Base-by-base conservation (phyloP, 2,113 vertebrate genomes). In the Onychorhynchus coronatus region DNA sequence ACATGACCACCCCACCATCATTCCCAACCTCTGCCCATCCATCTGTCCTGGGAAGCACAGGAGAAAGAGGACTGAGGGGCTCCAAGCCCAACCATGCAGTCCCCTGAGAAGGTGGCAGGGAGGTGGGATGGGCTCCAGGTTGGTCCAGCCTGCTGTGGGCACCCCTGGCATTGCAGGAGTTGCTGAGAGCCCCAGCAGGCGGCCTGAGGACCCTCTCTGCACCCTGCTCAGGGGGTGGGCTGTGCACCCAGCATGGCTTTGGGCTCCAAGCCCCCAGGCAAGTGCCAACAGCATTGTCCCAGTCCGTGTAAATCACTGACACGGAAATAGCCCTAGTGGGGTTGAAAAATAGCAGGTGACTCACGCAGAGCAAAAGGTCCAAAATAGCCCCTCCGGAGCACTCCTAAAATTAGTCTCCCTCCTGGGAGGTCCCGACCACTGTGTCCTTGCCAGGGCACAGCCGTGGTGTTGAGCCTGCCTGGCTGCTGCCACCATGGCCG, bases 321-420 rank as follows among this genome's bases (percentile, higher is more conserved):
- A 88, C 41, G 21, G 95, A 97, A 97, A 95, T 62, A 91, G 67
- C 46, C 94, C 91, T 81, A 68, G 71, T 10, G 19, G 75, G 56
- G 80, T 74, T 21, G 44, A 96, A 93, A 95, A 97, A 96, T 97
- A 96, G 91, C 91, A 95, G 91, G 94, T 96, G 96, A 96, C 96
- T 97, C 95, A 96, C 62, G 0, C 72, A 88, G 83, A 96, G 88
- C 85, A 95, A 96, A 96, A 75, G 94, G 92, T 96, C 93, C 94
- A 89, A 97, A 97, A 97, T 96, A 97, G 87, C 88, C 93, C 92
- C 95, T 94, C 90, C 67, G 65, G 87, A 91, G 94, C 30, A 2
- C 87, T 94, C 95, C 90, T 97, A 97, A 96, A 97, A 97, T 95
- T 94, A 97, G 95, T 87, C 27, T 73, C 65, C 66, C 74, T 88